Evolutionary conservation across 2,888 invertebrate genomes (phyloP).

Genomic region (Trachelus tabidus): DNA sequence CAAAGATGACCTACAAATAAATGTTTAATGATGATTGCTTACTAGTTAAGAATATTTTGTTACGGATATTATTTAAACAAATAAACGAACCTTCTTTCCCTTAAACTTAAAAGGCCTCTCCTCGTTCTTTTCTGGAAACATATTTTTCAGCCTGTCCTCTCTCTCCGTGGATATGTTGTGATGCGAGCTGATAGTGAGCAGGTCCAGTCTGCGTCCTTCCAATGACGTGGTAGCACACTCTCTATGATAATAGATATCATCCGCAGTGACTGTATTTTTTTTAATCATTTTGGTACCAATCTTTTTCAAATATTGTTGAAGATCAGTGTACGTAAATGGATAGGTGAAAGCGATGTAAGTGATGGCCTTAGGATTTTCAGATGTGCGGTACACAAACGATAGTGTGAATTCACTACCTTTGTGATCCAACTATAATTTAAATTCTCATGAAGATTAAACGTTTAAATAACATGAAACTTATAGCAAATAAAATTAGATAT

Average conservation of each 20-base stretch:
- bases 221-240: conserved; percentile 84
- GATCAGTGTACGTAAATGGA: conserved; percentile 87
- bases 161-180: conserved; percentile 79
- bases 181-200: conserved; percentile 85
- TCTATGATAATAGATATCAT: conserved; percentile 86
- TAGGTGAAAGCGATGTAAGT: conserved; percentile 93
- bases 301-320: conserved; percentile 78
- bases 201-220: conserved; percentile 82
- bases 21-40: conserved; percentile 10
- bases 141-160: conserved; percentile 77
- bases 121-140: conserved; percentile 77
- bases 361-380: conserved; percentile 77
- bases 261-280: conserved; percentile 55
- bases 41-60: conserved; percentile 9
- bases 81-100: conserved; percentile 76
- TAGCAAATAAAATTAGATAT: conserved; percentile 31
- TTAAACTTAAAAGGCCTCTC: conserved; percentile 80
- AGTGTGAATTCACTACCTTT: conserved; percentile 78
- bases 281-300: conserved; percentile 74
- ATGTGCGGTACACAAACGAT: conserved; percentile 78
- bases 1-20: conserved; percentile 76
- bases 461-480: background rate
- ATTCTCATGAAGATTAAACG: background rate
- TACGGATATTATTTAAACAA: background rate
- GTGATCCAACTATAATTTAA: conserved; percentile 71